These are phyloP conservation scores for Brachypodius melanocephalos DNA, from an alignment of 2,113 vertebrate genomes.

Conservation along the genomic window DNA sequence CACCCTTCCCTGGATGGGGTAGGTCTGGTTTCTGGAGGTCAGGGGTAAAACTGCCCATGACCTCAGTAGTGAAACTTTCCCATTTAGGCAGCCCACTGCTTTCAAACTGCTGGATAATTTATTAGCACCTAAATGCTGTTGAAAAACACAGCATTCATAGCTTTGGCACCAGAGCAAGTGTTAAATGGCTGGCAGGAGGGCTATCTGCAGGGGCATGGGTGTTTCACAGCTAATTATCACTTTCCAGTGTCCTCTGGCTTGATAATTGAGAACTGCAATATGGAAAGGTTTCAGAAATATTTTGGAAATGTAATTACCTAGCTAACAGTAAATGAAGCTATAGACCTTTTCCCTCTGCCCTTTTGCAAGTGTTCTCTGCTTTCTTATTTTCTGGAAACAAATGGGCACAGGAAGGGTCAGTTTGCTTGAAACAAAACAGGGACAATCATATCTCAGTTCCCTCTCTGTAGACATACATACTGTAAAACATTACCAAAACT, in stretches of 20 bases:
- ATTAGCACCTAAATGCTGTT: constrained; percentile 6
- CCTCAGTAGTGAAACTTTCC: background rate
- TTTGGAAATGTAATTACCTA: background rate
- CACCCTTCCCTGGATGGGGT: background rate
- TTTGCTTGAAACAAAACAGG: background rate
- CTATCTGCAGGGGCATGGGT: background rate
- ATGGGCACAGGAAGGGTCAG: background rate
- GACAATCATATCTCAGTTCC: background rate
- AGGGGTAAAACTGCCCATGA: background rate
- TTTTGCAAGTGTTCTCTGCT: background rate
- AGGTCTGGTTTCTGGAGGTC: background rate
- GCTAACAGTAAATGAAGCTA: background rate
- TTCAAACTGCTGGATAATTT: constrained; percentile 9
- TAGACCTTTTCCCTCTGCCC: background rate
- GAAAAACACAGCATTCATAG: constrained; percentile 9
- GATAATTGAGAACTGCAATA: background rate
- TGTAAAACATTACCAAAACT: background rate
- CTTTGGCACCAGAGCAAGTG: background rate
- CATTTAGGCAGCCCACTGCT: background rate
- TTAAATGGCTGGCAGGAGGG: constrained; percentile 11
- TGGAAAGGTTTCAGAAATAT: background rate
- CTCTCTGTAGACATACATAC: background rate
- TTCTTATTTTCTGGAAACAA: background rate
- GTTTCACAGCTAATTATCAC: constrained; percentile 49
- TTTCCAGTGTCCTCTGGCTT: constrained; percentile 12